Percentiles rank a stretch among this genome's conserved stretches.
phyloP scores from a whole-genome alignment of 2,113 vertebrate genomes.

The Eolophus roseicapilla region DNA sequence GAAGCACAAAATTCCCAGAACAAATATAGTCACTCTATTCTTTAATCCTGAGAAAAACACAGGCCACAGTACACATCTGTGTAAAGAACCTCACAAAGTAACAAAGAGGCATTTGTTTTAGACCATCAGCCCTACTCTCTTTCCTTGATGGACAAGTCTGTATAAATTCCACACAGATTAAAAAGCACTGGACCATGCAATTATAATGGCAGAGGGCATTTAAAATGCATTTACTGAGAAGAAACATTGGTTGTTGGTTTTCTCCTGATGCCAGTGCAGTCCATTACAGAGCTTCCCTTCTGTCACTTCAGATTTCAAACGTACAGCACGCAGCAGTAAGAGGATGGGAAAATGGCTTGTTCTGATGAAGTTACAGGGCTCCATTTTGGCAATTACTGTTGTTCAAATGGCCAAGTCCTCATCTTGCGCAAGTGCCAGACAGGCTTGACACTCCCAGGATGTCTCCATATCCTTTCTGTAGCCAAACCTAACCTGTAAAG shows the following conservation, averaged over 20 bases:
- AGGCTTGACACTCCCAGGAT: background rate
- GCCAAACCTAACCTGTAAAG: background rate
- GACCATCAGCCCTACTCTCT: background rate
- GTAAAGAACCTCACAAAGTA: background rate
- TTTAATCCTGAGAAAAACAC: background rate
- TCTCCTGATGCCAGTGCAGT: background rate
- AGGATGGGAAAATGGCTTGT: background rate
- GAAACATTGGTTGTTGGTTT: background rate
- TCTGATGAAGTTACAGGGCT: background rate
- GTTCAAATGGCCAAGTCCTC: background rate
- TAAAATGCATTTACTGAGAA: background rate
- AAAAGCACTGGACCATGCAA: constrained; percentile 21
- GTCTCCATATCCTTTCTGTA: background rate
- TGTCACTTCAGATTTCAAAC: background rate
- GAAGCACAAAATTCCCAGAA: background rate
- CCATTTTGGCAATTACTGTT: background rate
- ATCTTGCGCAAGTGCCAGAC: background rate
- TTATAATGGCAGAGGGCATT: constrained; percentile 1
- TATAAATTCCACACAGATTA: constrained; percentile 6
- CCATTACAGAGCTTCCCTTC: background rate
- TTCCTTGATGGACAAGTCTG: background rate
- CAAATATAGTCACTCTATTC: background rate
- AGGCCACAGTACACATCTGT: background rate
- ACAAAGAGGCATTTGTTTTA: background rate
- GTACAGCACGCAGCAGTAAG: background rate